These are phyloP conservation scores for Motacilla tschutschensis DNA, from an alignment of 2,113 vertebrate species.

Conservation along the genomic window DNA sequence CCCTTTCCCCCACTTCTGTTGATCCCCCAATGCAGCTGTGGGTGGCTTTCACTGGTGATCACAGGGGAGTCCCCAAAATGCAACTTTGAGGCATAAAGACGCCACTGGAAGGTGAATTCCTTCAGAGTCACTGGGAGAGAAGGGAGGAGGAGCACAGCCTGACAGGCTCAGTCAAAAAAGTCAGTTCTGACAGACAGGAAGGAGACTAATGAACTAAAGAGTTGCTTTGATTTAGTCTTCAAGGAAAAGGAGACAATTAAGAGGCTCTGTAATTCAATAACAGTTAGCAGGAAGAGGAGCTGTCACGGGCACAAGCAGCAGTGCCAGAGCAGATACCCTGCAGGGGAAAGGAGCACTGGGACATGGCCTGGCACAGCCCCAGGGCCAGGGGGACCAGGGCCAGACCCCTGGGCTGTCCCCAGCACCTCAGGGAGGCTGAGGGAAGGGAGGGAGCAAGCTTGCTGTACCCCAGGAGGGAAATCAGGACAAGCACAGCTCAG, in stretches of 20 bases:
- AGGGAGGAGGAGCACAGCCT: background rate
- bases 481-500: background rate
- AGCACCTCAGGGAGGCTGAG: background rate
- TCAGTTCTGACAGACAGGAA: slow-evolving; percentile 39
- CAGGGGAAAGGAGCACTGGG: background rate
- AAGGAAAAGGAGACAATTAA: slow-evolving; percentile 47
- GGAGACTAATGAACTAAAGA: slow-evolving; percentile 32
- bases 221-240: slow-evolving; percentile 59
- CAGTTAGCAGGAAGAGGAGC: slow-evolving; percentile 31
- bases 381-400: accelerated
- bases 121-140: background rate
- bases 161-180: slow-evolving; percentile 40
- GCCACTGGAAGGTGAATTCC: background rate
- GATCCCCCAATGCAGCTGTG: accelerated
- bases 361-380: background rate
- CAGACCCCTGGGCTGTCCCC: background rate
- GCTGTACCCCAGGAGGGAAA: background rate
- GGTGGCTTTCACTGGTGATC: accelerated
- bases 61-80: background rate
- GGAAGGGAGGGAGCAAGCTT: background rate
- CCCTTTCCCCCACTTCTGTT: accelerated
- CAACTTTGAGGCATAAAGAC: background rate
- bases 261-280: slow-evolving; percentile 41
- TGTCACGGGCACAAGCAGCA: background rate
- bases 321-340: background rate